phyloP scores from a whole-genome alignment of 2,888 invertebrate species.

The Pollenia angustigena region DNA sequence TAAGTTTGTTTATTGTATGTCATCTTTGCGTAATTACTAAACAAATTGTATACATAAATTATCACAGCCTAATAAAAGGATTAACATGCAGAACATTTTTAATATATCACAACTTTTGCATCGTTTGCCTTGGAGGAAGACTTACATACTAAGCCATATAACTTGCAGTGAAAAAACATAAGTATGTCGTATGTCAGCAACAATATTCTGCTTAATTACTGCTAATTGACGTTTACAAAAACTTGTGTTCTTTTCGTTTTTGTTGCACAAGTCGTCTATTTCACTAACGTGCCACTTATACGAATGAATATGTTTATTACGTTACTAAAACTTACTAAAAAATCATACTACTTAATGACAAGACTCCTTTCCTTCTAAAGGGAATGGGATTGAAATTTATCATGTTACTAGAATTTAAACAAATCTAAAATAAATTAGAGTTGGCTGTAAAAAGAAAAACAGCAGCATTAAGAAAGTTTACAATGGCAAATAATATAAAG shows the following conservation, averaged over 20 bases:
- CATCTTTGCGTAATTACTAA: constrained; percentile 60
- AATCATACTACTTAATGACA: constrained; percentile 63
- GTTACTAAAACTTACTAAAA: constrained; percentile 39
- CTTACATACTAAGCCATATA: background rate
- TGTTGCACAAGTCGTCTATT: constrained; percentile 11
- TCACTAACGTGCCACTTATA: constrained; percentile 57
- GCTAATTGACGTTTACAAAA: constrained; percentile 83
- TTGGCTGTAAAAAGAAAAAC: constrained; percentile 1
- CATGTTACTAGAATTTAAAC: constrained; percentile 45
- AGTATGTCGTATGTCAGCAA: constrained; percentile 67
- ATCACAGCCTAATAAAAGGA: constrained; percentile 67
- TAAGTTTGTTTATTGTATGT: constrained; percentile 17
- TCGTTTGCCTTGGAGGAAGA: background rate
- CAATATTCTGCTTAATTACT: constrained; percentile 83
- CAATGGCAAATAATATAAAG: background rate
- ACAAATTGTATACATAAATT: constrained; percentile 70
- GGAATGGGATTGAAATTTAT: constrained; percentile 29
- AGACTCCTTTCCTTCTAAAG: background rate
- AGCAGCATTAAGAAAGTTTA: constrained; percentile 2
- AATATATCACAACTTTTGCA: constrained; percentile 22
- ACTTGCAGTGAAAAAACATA: background rate
- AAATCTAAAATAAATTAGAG: constrained; percentile 53
- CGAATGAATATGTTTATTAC: constrained; percentile 55
- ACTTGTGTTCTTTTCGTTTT: constrained; percentile 75
- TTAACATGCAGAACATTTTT: constrained; percentile 65